phyloP scores from a whole-genome alignment of 2,888 invertebrate species.

The Cosmia trapezina region DNA sequence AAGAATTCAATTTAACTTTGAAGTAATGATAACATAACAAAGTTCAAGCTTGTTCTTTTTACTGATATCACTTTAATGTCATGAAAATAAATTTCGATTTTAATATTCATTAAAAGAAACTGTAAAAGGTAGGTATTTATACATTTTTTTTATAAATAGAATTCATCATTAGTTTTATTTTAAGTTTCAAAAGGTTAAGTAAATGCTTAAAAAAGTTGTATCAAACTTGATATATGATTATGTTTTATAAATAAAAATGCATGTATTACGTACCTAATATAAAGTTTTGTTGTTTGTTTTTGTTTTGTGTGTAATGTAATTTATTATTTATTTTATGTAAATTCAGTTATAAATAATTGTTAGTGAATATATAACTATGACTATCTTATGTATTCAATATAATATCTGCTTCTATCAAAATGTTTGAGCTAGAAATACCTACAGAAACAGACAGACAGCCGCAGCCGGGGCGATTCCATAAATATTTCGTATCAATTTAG shows the following conservation, averaged over 20 bases:
- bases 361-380: no score
- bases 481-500: constrained; percentile 63
- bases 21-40: constrained; percentile 21
- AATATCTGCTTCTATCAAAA: background rate
- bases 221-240: background rate
- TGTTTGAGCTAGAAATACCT: constrained; percentile 13
- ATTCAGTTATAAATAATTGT: background rate
- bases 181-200: background rate
- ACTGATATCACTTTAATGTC: constrained; percentile 1
- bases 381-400: no score
- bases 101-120: background rate
- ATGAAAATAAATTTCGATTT: background rate
- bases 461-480: constrained; percentile 37
- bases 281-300: background rate
- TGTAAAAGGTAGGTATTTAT: background rate
- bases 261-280: background rate
- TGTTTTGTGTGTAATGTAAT: background rate
- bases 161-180: background rate
- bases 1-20: constrained; percentile 49
- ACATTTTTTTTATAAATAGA: background rate
- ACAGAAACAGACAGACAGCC: constrained; percentile 7
- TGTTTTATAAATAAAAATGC: background rate
- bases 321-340: background rate
- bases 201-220: background rate
- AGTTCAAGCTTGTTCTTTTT: constrained; percentile 27